These are phyloP conservation scores for Agriopis leucophaearia DNA, from an alignment of 2,888 invertebrate species.

Conservation along the genomic window DNA sequence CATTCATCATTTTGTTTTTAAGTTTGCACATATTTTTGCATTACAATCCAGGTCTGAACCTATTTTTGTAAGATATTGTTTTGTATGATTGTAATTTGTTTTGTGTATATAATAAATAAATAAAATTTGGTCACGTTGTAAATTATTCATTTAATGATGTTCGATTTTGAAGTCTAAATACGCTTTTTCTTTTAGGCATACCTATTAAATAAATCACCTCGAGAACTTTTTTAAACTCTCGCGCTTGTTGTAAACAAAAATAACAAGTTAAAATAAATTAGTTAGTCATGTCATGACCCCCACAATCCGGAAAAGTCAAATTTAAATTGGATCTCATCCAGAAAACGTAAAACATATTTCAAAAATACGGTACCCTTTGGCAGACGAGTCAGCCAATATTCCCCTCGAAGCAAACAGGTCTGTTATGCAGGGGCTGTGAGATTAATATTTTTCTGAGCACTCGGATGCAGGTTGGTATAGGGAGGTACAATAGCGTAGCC, in stretches of 20 bases:
- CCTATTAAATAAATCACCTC: too few species aligned
- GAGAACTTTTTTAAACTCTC: too few species aligned
- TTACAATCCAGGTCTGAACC: too few species aligned
- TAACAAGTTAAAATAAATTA: neutral
- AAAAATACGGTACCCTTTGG: conserved; percentile 16
- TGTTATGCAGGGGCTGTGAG: conserved; percentile 45
- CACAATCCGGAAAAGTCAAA: neutral
- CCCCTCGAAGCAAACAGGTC: conserved; percentile 40
- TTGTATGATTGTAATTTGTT: too few species aligned
- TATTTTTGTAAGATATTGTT: too few species aligned
- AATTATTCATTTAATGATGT: too few species aligned
- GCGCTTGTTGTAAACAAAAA: too few species aligned
- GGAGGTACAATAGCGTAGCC: conserved; percentile 53
- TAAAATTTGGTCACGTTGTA: too few species aligned
- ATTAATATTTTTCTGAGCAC: conserved; percentile 59
- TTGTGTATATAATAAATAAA: too few species aligned
- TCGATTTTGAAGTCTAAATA: neutral
- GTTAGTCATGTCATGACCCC: neutral
- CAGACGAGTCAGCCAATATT: conserved; percentile 36
- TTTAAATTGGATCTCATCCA: conserved; percentile 16
- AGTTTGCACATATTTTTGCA: too few species aligned
- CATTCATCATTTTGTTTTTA: too few species aligned
- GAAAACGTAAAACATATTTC: conserved; percentile 21
- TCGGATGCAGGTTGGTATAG: conserved; percentile 39
- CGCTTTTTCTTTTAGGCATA: neutral